Evolutionary conservation across 2,888 invertebrate species (phyloP).

Genomic region (Scaptomyza cyrtandrae): DNA sequence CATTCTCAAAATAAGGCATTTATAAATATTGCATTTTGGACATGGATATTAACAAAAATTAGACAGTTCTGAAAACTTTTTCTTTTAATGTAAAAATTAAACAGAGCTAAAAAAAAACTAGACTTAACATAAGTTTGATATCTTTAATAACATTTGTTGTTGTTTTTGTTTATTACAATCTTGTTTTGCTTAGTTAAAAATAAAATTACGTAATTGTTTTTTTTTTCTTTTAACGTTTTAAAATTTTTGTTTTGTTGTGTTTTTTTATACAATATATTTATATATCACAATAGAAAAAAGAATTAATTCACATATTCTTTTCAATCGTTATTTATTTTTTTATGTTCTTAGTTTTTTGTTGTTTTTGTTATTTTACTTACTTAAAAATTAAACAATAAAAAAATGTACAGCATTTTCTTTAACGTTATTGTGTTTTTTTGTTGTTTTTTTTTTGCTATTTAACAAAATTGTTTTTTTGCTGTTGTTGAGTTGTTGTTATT

Average conservation of each 20-base stretch:
- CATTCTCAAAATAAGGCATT: slow-evolving; percentile 59
- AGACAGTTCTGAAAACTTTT: slow-evolving; percentile 32
- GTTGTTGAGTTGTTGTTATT: slow-evolving; percentile 57
- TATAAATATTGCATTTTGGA: slow-evolving; percentile 60
- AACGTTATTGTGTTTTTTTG: slow-evolving; percentile 35
- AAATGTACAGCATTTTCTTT: slow-evolving; percentile 74
- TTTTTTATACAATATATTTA: slow-evolving; percentile 71
- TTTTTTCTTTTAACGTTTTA: slow-evolving; percentile 59
- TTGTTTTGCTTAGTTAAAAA: slow-evolving; percentile 62
- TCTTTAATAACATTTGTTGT: slow-evolving; percentile 55
- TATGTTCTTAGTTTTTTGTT: slow-evolving; percentile 25
- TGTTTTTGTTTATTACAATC: slow-evolving; percentile 4
- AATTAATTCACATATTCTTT: slow-evolving; percentile 77
- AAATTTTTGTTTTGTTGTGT: slow-evolving; percentile 46
- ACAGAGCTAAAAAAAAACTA: slow-evolving; percentile 41
- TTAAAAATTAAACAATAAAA: slow-evolving; percentile 80
- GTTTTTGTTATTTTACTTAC: slow-evolving; percentile 53
- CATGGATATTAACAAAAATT: slow-evolving; percentile 39
- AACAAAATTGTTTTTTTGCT: slow-evolving; percentile 49
- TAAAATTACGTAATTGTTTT: slow-evolving; percentile 72
- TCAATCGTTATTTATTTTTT: slow-evolving; percentile 66
- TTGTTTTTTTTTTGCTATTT: slow-evolving; percentile 54
- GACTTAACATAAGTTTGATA: slow-evolving; percentile 37
- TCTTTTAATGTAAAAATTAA: background rate
- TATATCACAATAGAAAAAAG: slow-evolving; percentile 84